Evolutionary conservation across 2,113 vertebrate species (phyloP).

Genomic region (Macquaria australasica): DNA sequence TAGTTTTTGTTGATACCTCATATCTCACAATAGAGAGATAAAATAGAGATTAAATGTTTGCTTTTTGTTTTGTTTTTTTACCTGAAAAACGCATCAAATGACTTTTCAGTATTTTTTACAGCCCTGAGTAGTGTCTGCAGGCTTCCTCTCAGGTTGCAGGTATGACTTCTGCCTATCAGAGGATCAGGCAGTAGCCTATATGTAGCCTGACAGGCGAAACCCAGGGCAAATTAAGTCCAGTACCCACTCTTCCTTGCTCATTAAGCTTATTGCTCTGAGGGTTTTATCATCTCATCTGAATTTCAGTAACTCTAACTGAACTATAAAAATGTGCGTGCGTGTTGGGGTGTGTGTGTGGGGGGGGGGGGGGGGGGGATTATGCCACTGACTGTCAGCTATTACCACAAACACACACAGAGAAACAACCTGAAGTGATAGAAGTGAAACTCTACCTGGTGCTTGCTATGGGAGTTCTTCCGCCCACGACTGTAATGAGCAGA

Average conservation of each 20-base stretch:
- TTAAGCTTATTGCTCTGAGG: background rate
- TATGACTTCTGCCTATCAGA: background rate
- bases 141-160: background rate
- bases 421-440: background rate
- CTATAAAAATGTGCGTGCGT: background rate
- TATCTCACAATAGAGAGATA: too few relatives aligned
- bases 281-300: background rate
- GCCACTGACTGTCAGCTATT: background rate
- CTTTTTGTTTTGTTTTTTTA: background rate
- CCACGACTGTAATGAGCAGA: slow-evolving; percentile 87
- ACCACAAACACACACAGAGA: slow-evolving; percentile 12
- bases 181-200: background rate
- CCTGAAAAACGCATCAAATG: background rate
- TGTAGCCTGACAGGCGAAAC: background rate
- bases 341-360: too few relatives aligned
- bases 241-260: background rate
- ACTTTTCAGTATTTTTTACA: too few relatives aligned
- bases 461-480: slow-evolving; percentile 97
- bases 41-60: background rate
- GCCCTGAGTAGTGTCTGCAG: background rate
- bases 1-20: too few relatives aligned
- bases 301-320: background rate
- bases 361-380: too few relatives aligned
- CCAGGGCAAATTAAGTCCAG: background rate
- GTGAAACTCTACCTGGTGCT: slow-evolving; percentile 93